Conservation (phyloP, 2,113 vertebrate genomes). For the Morone chrysops region DNA sequence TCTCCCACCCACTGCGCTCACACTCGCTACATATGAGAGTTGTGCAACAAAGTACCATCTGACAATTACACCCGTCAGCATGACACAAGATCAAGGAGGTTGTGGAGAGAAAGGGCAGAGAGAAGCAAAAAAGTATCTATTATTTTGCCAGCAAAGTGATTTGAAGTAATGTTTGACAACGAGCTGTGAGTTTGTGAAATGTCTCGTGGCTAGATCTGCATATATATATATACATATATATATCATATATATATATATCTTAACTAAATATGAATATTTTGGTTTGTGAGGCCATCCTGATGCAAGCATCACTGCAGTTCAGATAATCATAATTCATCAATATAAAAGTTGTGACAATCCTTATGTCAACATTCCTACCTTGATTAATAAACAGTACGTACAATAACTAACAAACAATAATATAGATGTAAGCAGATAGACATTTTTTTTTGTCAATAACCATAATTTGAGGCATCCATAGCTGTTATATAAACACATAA, state of each 20-base stretch:
- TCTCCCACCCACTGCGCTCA: conserved; percentile 66
- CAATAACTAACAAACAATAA: background rate
- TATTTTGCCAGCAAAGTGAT: conserved; percentile 62
- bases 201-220: conserved; percentile 63
- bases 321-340: background rate
- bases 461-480: background rate
- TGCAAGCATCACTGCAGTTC: conserved; percentile 2
- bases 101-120: conserved; percentile 48
- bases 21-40: conserved; percentile 68
- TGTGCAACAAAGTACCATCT: conserved; percentile 62
- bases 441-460: background rate
- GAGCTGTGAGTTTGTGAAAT: conserved; percentile 67
- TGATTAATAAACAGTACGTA: background rate
- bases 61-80: conserved; percentile 76
- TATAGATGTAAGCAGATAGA: background rate
- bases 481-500: background rate
- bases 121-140: conserved; percentile 23
- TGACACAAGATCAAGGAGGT: conserved; percentile 76
- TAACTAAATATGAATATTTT: conserved; percentile 63
- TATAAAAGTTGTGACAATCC: background rate
- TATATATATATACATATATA: background rate
- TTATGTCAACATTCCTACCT: background rate
- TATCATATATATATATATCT: conserved; percentile 9
- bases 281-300: conserved; percentile 18
- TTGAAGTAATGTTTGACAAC: conserved; percentile 72